Evolutionary conservation across 2,888 invertebrate genomes (phyloP), one percentile per base, ranked within the genome.

Genomic region (Caenorhabditis sinica): DNA sequence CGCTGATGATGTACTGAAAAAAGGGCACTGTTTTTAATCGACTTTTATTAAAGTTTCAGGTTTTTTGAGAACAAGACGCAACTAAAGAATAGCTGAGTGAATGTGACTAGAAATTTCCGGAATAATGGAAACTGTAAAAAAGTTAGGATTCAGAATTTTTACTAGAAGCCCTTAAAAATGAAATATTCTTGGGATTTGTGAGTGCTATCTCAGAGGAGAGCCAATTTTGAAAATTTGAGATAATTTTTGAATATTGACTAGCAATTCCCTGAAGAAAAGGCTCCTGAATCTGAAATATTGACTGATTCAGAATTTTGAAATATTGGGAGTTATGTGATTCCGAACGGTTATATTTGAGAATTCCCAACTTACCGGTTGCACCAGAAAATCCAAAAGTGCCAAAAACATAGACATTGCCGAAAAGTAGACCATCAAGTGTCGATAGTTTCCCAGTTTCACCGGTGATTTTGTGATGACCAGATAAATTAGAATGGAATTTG

Each of bases 391-490:
- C 20, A 82, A 40, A 0, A 36, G 23, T 1, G 76, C 63, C 30
- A 76, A 76, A 28, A 76, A 56, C 2, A 82, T 76, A 5, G 82
- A 63, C 15, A 71, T 43, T 23, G 33, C 15, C 20, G 63, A 76
- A 20, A 82, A 82, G 58, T 72, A 82, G n/a, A 53, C 36, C 76
- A 82, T 76, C 15, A 82, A 30, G 49, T 72, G 40, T 6, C 71
- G 63, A 58, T 82, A 82, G 20, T 53, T 73, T 15, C 82, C 82
- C 45, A 82, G 40, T 82, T 76, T 82, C 33, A 30, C 40, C 0
- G 82, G 71, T 0, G 82, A 82, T 66, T 76, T 82, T 1, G 69
- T 71, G 13, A 82, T 17, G 5, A 82, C 68, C 49, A 82, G 56
- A 45, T 23, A 43, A 20, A 82, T 66, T 3, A 82, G 33, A 15